Base-by-base conservation (phyloP, 2,888 invertebrate genomes). In the Ennomos erosarius region DNA sequence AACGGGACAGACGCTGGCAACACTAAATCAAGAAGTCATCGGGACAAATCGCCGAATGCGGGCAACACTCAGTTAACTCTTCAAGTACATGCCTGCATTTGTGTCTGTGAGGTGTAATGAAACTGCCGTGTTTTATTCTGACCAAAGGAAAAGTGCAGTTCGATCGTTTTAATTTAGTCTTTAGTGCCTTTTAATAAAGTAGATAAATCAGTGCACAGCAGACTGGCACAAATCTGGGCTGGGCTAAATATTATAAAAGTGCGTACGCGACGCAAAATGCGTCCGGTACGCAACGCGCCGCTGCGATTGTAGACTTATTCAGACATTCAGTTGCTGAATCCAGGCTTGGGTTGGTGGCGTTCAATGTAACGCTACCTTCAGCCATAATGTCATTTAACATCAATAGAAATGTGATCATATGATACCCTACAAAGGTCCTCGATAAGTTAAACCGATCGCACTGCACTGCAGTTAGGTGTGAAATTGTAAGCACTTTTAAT, bases 1-100 rank as follows among this genome's bases (percentile, higher is more conserved):
- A 62, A 55, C 11, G 55, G 55, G 33, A 12, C 26, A 39, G 36
- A 52, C 40, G 53, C 48, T 49, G 67, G 67, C 62, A 62, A 65
- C 62, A 62, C 67, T 59, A 64, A 67, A 67, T 67, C 62, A 33
- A 44, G 44, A 62, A 52, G 64, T 64, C 53, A 55, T 42, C 53
- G 47, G 44, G 49, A 53, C 44, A 53, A 49, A 43, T n/a, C 44
- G 38, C 37, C 36, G 13, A 51, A 58, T 37, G 60, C 42, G 53
- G 66, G 67, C 60, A 67, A 58, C 57, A 55, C 57, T 47, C 36
- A 39, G 36, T 37, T 33, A 44, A 13, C 10, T 10, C 10, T 10
- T 26, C 13, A 49, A 38, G 48, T 48, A 55, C 42, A 55, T n/a
- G 55, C 49, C 56, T 45, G 57, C 55, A 38, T 62, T 49, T 49